Evolutionary conservation across 2,797 vertebrate species (phyloP).

Genomic region (Rhabdophis nuchalis): DNA sequence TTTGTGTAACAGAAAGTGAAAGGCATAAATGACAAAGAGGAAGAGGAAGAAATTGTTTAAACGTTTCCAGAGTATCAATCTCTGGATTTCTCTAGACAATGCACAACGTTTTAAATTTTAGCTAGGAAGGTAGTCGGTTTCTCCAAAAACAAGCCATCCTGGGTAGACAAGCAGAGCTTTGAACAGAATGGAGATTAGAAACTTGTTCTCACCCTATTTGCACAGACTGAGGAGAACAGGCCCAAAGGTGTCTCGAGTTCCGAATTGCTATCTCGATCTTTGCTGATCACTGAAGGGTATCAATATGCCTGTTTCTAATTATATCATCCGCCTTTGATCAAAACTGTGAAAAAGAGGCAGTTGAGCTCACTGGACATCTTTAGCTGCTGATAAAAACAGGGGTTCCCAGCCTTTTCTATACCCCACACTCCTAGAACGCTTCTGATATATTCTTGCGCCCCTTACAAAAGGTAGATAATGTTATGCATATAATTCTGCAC

Average conservation of each 20-base stretch:
- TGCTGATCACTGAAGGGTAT: neutral
- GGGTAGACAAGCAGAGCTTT: neutral
- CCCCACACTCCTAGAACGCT: no score
- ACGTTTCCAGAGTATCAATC: neutral
- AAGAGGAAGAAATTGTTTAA: neutral
- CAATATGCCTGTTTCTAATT: neutral
- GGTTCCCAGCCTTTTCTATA: no score
- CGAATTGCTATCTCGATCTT: neutral
- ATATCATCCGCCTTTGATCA: neutral
- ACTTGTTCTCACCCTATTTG: neutral
- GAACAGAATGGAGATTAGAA: neutral
- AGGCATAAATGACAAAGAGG: slow-evolving; percentile 9
- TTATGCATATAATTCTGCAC: no score
- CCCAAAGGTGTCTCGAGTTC: neutral
- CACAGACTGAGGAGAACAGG: neutral
- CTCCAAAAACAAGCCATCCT: neutral
- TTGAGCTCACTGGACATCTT: neutral
- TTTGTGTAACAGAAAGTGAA: neutral
- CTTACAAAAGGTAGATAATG: no score
- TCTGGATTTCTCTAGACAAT: neutral
- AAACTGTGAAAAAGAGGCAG: neutral
- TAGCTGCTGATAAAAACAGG: neutral
- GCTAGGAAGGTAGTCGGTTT: neutral
- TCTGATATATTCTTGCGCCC: no score
- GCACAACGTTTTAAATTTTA: neutral